These are phyloP conservation scores for Gavia stellata DNA, from an alignment of 2,113 vertebrate genomes.

Conservation along the genomic window DNA sequence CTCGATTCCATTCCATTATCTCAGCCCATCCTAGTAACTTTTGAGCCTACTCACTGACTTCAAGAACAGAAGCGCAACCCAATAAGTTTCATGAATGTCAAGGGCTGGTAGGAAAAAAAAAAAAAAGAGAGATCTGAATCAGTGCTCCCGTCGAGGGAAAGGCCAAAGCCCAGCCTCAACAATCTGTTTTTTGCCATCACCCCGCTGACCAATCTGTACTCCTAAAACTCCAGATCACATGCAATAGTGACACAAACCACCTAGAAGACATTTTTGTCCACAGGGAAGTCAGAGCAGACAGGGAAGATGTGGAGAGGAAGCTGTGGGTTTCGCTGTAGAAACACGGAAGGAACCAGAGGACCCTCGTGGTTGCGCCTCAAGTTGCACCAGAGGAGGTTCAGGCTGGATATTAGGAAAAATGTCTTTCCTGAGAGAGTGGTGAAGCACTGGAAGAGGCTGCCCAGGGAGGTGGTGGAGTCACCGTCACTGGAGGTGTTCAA, in stretches of 20 bases:
- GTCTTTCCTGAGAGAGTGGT: too few species aligned
- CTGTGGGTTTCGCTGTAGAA: not conserved
- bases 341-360: not conserved
- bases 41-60: not conserved
- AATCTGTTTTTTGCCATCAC: not conserved
- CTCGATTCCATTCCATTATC: not conserved
- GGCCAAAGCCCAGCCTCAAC: not conserved
- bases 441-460: too few species aligned
- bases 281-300: not conserved
- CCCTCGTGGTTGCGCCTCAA: too few species aligned
- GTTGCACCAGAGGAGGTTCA: too few species aligned
- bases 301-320: not conserved
- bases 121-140: not conserved
- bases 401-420: too few species aligned
- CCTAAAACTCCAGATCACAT: not conserved
- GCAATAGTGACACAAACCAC: not conserved
- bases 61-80: not conserved
- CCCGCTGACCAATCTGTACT: not conserved
- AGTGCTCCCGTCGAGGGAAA: not conserved
- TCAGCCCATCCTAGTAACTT: not conserved
- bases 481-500: too few species aligned
- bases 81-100: not conserved
- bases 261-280: not conserved
- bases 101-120: not conserved
- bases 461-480: too few species aligned